These are phyloP conservation scores for Diplodus sargus DNA, from an alignment of 2,797 vertebrate genomes.

Conservation along the genomic window DNA sequence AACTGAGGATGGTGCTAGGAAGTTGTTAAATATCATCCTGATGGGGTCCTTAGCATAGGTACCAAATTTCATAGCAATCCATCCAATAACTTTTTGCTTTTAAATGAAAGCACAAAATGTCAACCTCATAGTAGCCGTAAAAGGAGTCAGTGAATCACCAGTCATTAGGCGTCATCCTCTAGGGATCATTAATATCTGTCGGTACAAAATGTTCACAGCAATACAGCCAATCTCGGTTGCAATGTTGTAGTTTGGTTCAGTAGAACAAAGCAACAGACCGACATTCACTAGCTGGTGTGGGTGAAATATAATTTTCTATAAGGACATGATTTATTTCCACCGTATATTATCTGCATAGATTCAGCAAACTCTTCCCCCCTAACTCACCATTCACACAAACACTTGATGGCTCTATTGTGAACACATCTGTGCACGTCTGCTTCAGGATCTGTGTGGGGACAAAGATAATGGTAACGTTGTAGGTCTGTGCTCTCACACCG, in stretches of 20 bases:
- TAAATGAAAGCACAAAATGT: not conserved
- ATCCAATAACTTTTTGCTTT: not conserved
- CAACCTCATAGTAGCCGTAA: not conserved
- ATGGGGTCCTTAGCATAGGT: not conserved
- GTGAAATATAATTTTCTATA: not conserved
- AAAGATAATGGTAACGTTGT: not conserved
- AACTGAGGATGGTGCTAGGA: not conserved
- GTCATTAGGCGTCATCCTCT: not conserved
- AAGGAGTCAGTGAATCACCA: not conserved
- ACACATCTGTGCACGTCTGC: conserved; percentile 91
- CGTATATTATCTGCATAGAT: not conserved
- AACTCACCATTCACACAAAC: conserved; percentile 95
- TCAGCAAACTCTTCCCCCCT: not conserved
- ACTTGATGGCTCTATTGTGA: conserved; percentile 90
- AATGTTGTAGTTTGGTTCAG: not conserved
- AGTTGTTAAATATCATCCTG: not conserved
- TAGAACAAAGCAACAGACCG: not conserved
- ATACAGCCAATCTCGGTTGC: not conserved
- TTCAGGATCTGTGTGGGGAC: conserved; percentile 86
- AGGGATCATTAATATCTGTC: not conserved
- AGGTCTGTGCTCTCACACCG: not conserved
- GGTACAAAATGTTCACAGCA: not conserved
- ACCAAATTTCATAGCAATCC: not conserved
- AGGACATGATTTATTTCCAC: not conserved
- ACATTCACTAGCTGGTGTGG: not conserved